These are phyloP conservation scores for Eurystomus gularis DNA, from an alignment of 2,113 vertebrate species.

Conservation along the genomic window DNA sequence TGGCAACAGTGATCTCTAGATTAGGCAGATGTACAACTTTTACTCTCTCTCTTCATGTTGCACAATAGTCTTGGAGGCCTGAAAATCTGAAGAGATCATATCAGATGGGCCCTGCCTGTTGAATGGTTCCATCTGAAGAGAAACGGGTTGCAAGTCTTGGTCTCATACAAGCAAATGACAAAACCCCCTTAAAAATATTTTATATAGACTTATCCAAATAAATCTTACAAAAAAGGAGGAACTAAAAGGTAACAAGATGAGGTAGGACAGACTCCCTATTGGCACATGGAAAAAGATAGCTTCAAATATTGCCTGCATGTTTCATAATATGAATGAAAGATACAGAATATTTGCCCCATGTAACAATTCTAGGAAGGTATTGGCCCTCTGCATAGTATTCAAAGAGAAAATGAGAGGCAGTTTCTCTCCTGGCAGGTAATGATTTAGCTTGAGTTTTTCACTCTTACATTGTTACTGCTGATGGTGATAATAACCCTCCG, in stretches of 20 bases:
- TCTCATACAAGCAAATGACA: background rate
- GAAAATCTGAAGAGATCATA: background rate
- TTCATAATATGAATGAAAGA: background rate
- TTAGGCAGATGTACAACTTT: background rate
- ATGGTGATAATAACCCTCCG: rapidly evolving
- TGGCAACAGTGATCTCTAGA: background rate
- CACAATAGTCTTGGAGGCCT: background rate
- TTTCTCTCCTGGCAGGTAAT: background rate
- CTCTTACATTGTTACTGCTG: background rate
- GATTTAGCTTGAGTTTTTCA: background rate
- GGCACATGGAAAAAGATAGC: background rate
- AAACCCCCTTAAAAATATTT: background rate
- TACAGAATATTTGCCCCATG: rapidly evolving
- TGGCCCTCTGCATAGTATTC: background rate
- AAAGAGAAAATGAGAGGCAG: background rate
- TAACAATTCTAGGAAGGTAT: background rate
- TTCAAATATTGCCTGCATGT: background rate
- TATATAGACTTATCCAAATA: background rate
- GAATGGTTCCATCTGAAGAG: background rate
- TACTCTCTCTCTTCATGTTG: background rate
- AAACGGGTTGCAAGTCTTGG: background rate
- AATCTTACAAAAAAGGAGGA: background rate
- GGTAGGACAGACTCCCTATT: background rate
- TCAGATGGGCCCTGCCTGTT: background rate
- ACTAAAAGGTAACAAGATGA: background rate